Base-by-base conservation (phyloP, 2,113 vertebrate genomes). In the Melanerpes aurifrons region DNA sequence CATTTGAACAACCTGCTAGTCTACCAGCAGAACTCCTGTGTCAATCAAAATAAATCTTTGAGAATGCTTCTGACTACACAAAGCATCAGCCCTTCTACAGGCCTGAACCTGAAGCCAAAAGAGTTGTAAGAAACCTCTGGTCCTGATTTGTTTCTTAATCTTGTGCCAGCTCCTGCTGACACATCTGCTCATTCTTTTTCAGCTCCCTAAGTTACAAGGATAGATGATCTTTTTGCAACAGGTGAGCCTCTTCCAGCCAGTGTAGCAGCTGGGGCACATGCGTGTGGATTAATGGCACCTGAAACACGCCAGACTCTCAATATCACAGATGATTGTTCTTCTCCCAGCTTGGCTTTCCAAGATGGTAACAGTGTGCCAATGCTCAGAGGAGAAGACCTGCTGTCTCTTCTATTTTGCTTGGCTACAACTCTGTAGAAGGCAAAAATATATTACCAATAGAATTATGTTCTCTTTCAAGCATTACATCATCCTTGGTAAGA, bases 381-480 rank as follows among this genome's bases (percentile, higher is more conserved):
- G 87, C 87, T 91, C 92, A 90, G 73, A 93, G 84, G 95, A 95
- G 85, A 90, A 90, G 96, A 93, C 82, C 94, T 95, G 90, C 92
- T 96, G 95, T 94, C 92, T 95, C 77, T 87, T 95, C 87, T 92
- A 78, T 90, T 94, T 95, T 88, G 77, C 90, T 94, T 96, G 87
- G 92, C 92, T 90, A 66, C 58, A 84, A 29, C 63, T 86, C 69
- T 70, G 80, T 67, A 88, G 93, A 86, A 86, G 28, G 63, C n/a
- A 73, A 62, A 70, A 87, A 87, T 84, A 69, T 18, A 84, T 93
- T 84, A 94, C 67, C n/a, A 66, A 70, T 75, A 72, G 83, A 84
- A 78, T 50, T 50, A 88, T 73, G 47, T 91, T 90, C 45, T 69
- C 76, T 95, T 94, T 92, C 72, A 87, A 94, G 66, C 62, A 56